Percentiles rank a stretch among this genome's conserved stretches.
These are phyloP conservation scores for Heterohyrax brucei DNA, from an alignment of 2,797 vertebrate species.

Conservation along the genomic window DNA sequence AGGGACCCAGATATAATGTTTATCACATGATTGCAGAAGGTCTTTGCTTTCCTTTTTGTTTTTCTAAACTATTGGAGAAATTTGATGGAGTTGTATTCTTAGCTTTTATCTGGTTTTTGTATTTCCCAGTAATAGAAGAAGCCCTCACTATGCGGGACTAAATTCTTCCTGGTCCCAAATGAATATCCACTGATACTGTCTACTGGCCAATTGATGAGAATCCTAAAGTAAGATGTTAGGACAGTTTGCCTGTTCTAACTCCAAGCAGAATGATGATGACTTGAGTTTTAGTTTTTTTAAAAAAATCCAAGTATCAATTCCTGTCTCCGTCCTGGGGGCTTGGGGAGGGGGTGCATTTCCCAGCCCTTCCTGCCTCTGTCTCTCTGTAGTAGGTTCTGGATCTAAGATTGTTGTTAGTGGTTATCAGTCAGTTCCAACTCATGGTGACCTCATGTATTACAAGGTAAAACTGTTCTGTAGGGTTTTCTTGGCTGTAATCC, in stretches of 20 bases:
- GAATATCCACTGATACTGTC: slow-evolving; percentile 22
- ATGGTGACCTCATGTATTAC: background rate
- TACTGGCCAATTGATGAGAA: background rate
- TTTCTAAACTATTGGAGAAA: background rate
- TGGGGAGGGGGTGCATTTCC: background rate
- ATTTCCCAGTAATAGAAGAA: slow-evolving; percentile 45
- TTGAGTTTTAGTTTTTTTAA: slow-evolving; percentile 60
- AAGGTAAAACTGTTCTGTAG: background rate
- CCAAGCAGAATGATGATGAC: slow-evolving; percentile 17
- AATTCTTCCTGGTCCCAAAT: slow-evolving; percentile 24
- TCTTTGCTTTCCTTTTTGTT: background rate
- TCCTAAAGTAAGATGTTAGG: slow-evolving; percentile 21
- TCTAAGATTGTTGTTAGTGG: background rate
- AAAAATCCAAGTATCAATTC: slow-evolving; percentile 29
- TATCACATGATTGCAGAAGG: background rate
- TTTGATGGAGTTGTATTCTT: slow-evolving; percentile 35
- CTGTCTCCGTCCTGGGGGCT: background rate
- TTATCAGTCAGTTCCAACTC: background rate
- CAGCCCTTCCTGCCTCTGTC: background rate
- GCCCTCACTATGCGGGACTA: background rate
- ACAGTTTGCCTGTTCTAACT: slow-evolving; percentile 27
- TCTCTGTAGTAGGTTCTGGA: background rate
- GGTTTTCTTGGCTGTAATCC: background rate
- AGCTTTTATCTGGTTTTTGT: slow-evolving; percentile 19
- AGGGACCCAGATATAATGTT: background rate